Evolutionary conservation across 2,113 vertebrate genomes (phyloP), one percentile per base, ranked within the genome.

Genomic region (Synchiropus splendidus): DNA sequence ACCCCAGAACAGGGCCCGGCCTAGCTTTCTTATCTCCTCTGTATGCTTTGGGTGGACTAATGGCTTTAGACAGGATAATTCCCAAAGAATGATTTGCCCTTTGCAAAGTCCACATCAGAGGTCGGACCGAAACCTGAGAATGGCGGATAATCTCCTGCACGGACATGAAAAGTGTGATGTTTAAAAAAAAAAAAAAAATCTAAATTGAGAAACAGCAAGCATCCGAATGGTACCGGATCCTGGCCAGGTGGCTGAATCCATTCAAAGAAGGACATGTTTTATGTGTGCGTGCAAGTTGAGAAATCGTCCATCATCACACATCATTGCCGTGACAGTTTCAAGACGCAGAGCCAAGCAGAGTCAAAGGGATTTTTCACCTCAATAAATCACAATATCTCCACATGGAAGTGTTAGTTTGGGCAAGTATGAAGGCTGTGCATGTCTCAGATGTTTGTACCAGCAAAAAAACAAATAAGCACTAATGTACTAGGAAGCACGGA

Each of bases 61-160:
- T 74, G 49, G 43, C 33, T 75, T 69, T 27, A 39, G 74, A 79
- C 64, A 54, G 53, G 54, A 42, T 74, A 60, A 77, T 64, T 69
- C 66, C 61, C 30, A 51, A 51, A 65, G 65, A 77, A 64, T 64
- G 64, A 74, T 74, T 80, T 66, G 61, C 71, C 54, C 40, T 55
- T 55, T 58, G 51, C 33, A 40, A 52, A 65, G 52, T 64, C 45
- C 59, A 65, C 51, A 66, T 62, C 49, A 45, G 34, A 67, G 51
- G 54, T 57, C 46, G 33, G 18, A 36, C 48, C 64, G 72, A 72
- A 78, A 74, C 61, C 51, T 8, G 64, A 85, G 72, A 61, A 37
- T 11, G 16, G 51, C 54, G 48, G 49, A 21, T 67, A 61, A 71
- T 72, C 72, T 69, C 41, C 48, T 37, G 30, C 35, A 51, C 45